Conservation (phyloP, 1,140 invertebrate genomes). For the Mylabris phalerata region DNA sequence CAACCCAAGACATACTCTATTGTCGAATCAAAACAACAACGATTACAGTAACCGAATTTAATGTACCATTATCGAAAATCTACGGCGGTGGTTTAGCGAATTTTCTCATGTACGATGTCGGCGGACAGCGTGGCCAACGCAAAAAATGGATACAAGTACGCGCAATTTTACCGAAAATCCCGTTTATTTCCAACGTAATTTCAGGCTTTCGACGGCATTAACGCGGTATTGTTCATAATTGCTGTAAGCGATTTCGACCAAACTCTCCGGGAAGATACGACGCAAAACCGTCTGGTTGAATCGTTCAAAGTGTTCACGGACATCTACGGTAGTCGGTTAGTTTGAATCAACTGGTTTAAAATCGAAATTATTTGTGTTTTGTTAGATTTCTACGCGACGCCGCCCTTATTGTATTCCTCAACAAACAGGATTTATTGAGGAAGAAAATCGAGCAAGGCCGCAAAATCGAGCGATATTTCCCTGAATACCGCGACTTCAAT, state of each 20-base stretch:
- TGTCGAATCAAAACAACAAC: constrained; percentile 62
- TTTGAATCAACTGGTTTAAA: not conserved
- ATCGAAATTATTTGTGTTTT: constrained; percentile 38
- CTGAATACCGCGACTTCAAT: constrained; percentile 52
- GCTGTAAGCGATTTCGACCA: constrained; percentile 68
- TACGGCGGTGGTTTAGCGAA: constrained; percentile 59
- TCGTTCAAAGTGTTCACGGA: constrained; percentile 64
- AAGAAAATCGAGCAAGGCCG: constrained; percentile 62
- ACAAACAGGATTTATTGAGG: constrained; percentile 73
- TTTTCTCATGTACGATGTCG: constrained; percentile 74
- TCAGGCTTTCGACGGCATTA: constrained; percentile 63
- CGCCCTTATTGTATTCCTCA: constrained; percentile 72
- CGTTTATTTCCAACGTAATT: no score
- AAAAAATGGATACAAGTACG: constrained; percentile 48
- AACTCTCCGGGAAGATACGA: constrained; percentile 61
- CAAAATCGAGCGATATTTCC: constrained; percentile 57
- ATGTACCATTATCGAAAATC: constrained; percentile 58
- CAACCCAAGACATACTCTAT: constrained; percentile 62
- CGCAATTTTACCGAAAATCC: no score
- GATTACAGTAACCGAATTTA: constrained; percentile 68
- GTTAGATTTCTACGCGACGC: constrained; percentile 56
- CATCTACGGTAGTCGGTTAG: constrained; percentile 61
- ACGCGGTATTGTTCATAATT: constrained; percentile 71
- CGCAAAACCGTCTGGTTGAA: constrained; percentile 64
- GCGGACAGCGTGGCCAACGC: constrained; percentile 74